Conservation (phyloP, 2,888 invertebrate species). For the Orthosia gothica region DNA sequence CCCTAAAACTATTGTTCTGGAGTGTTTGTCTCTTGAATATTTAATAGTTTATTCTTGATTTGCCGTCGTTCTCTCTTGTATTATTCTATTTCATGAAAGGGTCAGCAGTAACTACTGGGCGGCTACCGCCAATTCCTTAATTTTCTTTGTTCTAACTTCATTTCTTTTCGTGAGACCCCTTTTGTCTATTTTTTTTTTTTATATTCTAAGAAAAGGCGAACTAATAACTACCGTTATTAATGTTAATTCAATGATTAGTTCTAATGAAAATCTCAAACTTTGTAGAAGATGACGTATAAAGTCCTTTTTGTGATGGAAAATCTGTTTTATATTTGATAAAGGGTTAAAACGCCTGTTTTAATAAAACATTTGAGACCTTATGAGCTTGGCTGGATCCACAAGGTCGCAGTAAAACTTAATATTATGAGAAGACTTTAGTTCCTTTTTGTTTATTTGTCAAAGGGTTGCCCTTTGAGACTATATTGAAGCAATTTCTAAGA, state of each 20-base stretch:
- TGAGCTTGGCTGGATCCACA: not conserved
- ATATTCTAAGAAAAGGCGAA: not conserved
- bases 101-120: slow-evolving; percentile 27
- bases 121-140: slow-evolving; percentile 16
- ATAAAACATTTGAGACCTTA: slow-evolving; percentile 1
- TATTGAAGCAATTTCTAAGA: slow-evolving; percentile 3
- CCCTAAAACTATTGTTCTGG: not conserved
- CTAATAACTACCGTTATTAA: not conserved
- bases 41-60: slow-evolving; percentile 19
- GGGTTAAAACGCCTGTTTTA: not conserved
- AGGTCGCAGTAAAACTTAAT: slow-evolving; percentile 12
- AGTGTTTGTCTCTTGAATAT: slow-evolving; percentile 16
- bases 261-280: not conserved
- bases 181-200: slow-evolving; percentile 10
- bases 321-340: not conserved
- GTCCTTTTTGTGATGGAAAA: not conserved
- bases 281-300: not conserved
- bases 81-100: slow-evolving; percentile 27
- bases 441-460: slow-evolving; percentile 26
- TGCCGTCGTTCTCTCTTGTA: not conserved
- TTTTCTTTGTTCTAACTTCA: slow-evolving; percentile 32
- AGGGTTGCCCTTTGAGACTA: slow-evolving; percentile 9
- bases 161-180: slow-evolving; percentile 5
- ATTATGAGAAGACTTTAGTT: not conserved
- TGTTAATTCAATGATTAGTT: not conserved